phyloP scores from a whole-genome alignment of 1,140 invertebrate species.

The Brachionus koreanus region DNA sequence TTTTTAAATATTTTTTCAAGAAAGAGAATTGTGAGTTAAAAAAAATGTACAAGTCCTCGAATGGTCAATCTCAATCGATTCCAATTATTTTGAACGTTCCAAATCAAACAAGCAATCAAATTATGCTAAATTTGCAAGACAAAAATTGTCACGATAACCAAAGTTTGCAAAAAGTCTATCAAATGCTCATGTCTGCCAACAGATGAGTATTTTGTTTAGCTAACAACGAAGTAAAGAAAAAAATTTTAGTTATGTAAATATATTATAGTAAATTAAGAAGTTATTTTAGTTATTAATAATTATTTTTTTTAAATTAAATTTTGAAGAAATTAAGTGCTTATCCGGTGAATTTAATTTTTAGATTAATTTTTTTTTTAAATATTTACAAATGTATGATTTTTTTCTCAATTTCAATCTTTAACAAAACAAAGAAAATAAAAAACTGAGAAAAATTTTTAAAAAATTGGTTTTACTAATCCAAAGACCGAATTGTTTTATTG shows the following conservation, averaged over 20 bases:
- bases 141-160: slow-evolving; percentile 9
- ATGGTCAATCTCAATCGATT: neutral
- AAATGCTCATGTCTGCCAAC: neutral
- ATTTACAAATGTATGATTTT: too few relatives aligned
- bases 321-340: slow-evolving; percentile 1
- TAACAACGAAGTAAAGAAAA: neutral
- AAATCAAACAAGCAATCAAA: slow-evolving; percentile 2
- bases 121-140: neutral
- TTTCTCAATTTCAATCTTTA: too few relatives aligned
- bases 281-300: neutral
- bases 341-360: neutral
- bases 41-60: neutral
- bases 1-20: neutral
- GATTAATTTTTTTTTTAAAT: neutral
- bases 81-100: slow-evolving; percentile 27
- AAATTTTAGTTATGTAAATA: neutral
- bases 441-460: too few relatives aligned
- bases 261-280: neutral
- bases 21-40: slow-evolving; percentile 12
- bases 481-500: too few relatives aligned
- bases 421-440: too few relatives aligned
- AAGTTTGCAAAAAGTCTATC: neutral
- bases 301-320: neutral
- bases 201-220: neutral
- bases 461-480: too few relatives aligned